Base-by-base conservation (phyloP, 2,113 vertebrate genomes). In the Corythornis cristatus region DNA sequence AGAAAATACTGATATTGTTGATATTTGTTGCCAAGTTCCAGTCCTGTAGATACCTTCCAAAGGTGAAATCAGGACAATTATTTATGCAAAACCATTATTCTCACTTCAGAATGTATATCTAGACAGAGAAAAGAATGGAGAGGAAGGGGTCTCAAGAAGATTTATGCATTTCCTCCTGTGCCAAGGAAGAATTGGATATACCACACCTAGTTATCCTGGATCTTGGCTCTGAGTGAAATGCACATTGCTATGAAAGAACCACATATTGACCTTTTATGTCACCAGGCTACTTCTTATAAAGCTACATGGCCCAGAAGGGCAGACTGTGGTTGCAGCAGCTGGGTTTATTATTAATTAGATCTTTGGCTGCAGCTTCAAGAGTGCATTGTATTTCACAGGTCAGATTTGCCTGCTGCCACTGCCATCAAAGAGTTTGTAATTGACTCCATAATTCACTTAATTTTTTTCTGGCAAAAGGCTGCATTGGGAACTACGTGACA, bases 281-380 rank as follows among this genome's bases (percentile, higher is more conserved):
- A 74, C 42, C 42, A 77, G 26, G 11, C 79, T 68, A 58, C 37
- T 66, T 64, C 75, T 72, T 64, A 62, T 8, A 92, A 74, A 67
- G 40, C 35, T 77, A 33, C 28, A 12, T 16, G 65, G 29, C 77
- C 83, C 73, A 86, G 57, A 51, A 92, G 74, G 57, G 40, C 57
- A 86, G 53, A 64, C 0, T 64, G 68, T 0, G 3, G 57, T 77
- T 74, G 51, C 15, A 14, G 80, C 43, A 90, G 72, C 42, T 46
- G 28, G 29, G 35, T 84, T 42, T 71, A 60, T 67, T 81, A 77
- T 80, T 90, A 83, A 90, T 92, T 67, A 84, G 77, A 66, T 62
- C 80, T 86, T 77, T 92, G 70, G 73, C 61, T 71, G n/a, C 61
- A 88, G 46, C 51, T 90, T 83, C 95, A 95, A 94, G 65, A 12